Evolutionary conservation across 1,140 invertebrate genomes (phyloP), one percentile per base, ranked within the genome.

Genomic region (Hyphantria cunea): DNA sequence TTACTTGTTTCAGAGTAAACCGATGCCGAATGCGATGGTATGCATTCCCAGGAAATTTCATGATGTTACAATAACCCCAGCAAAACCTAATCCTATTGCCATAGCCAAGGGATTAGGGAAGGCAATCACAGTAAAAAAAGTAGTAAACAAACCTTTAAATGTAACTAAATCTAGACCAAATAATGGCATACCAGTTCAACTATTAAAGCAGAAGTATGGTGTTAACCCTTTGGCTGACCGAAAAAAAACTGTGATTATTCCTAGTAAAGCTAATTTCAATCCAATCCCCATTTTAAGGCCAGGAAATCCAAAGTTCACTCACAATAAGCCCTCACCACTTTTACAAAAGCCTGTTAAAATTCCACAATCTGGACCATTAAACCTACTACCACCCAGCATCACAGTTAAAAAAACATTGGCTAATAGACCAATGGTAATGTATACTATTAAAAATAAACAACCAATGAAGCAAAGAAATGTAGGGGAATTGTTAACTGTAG

Each of bases 21-120:
- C 70, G 4, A 51, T 68, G 33, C 73, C 72, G 17, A 85, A 90
- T 77, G 82, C 80, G 11, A 90, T 90, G 85, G 85, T 90, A 17
- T 76, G 78, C 42, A 88, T 90, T 51, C 87, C 87, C 17, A 73
- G 52, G 4, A 78, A 80, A 45, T 37, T 80, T 12, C 70, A 67
- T 50, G 82, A 72, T 14, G 33, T 86, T 12, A 79, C 76, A 14
- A 80, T 85, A 55, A 82, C 82, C 62, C 76, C 76, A 12, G 25
- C 69, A 0, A 77, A 56, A 33, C n/a, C 12, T 32, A 61, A 61
- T 14, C 6, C 12, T 13, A 2, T 51, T 39, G 31, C 6, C 14
- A 37, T 51, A 14, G 39, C 44, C n/a, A 67, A 69, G 42, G 41
- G 33, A 47, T 33, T 64, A 37, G 12, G 25, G 4, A 17, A 17